Evolutionary conservation across 1,140 invertebrate species (phyloP), one percentile per base, ranked within the genome.

Genomic region (Campodea augens): DNA sequence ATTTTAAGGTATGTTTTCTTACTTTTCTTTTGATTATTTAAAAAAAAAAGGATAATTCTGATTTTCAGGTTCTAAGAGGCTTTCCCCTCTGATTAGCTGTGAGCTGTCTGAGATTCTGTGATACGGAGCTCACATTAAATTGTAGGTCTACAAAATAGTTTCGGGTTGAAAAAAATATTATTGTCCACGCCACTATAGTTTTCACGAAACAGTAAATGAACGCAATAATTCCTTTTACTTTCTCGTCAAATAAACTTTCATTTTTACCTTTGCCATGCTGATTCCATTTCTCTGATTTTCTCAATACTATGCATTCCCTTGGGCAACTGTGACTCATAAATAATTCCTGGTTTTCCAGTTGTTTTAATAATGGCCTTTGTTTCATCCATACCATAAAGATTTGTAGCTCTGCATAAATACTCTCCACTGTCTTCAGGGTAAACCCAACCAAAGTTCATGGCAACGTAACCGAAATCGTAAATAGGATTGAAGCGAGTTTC

Each of bases 251-350:
- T 12, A 25, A 21, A 49, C 50, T 49, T 25, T 49, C 22, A 25
- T 38, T 29, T 37, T 75, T 71, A 85, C 83, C 78, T 72, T 68
- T 85, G 79, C 85, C 84, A 88, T 39, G 81, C 74, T 40, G 86
- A 86, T 75, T 99, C 95, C 77, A 99, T 87, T 65, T 96, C 84
- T 41, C 89, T 73, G 49, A 98, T 93, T 55, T 81, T 86, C 54
- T 92, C 84, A 56, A 93, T 88, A 68, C 82, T 86, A 66, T 90
- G 87, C 86, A 92, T 91, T 53, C 85, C 84, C 54, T 85, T 86
- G 1, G 89, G 89, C 47, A 93, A 60, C 61, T 93, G 88, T 1
- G 87, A 90, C 38, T 89, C 83, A 54, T 90, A 91, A 37, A 90
- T 85, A 51, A 93, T 89, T 45, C 83, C 83, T 36, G 83, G 83